Percentiles rank a stretch among this genome's conserved stretches.
Evolutionary conservation across 2,113 vertebrate species (phyloP).

Genomic region (Indicator indicator): DNA sequence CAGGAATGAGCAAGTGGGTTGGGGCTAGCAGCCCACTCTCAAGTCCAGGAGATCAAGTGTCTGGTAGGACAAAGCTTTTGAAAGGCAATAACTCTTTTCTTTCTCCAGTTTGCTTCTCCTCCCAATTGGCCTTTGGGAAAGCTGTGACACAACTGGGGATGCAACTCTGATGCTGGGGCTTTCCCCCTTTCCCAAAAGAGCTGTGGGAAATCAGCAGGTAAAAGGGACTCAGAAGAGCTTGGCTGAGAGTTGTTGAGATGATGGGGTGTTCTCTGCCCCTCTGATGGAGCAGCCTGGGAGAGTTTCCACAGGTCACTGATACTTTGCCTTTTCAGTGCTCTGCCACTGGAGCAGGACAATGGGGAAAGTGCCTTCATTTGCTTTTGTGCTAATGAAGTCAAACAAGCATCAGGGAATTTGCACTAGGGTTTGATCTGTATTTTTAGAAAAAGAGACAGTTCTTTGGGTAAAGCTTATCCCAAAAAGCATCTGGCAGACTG

Average conservation of each 20-base stretch:
- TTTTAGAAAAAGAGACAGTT: background rate
- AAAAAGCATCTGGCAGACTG: background rate
- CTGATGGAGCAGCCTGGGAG: constrained; percentile 27
- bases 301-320: constrained; percentile 50
- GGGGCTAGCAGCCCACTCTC: fast-evolving
- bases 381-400: constrained; percentile 58
- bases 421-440: background rate
- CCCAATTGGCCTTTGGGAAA: background rate
- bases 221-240: background rate
- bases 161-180: background rate
- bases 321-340: constrained; percentile 43
- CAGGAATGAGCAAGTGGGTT: background rate
- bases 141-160: fast-evolving
- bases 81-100: background rate
- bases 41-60: background rate
- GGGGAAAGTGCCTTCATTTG: constrained; percentile 43
- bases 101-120: background rate
- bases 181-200: background rate
- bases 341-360: constrained; percentile 39
- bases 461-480: constrained; percentile 31
- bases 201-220: fast-evolving
- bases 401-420: constrained; percentile 58
- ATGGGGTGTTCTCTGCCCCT: background rate
- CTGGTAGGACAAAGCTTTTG: background rate
- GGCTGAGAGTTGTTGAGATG: background rate